Evolutionary conservation across 2,888 invertebrate genomes (phyloP), one percentile per base, ranked within the genome.

Genomic region (Sminthurides aquaticus): DNA sequence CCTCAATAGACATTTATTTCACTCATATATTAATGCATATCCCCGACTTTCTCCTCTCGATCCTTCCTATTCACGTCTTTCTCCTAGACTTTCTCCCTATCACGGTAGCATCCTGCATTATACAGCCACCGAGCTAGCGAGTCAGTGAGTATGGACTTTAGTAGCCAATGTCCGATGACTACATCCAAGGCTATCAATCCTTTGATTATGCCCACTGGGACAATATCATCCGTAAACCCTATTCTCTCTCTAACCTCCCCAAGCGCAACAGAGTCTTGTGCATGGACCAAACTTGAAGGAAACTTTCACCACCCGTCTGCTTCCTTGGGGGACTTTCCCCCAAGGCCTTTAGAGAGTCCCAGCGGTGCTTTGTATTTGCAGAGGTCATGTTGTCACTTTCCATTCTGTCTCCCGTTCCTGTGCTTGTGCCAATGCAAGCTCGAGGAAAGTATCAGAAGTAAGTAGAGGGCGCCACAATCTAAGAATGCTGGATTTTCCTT

Each of bases 1-100:
- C 55, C 18, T 56, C 64, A 34, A 15, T 15, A 15, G 43, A 34
- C 43, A 34, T 34, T 34, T 34, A 34, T 34, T 34, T 34, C 43
- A 5, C 43, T 34, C 43, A 15, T 34, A 34, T 34, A 34, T 34
- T 34, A 34, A 34, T 34, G 43, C 43, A 34, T 5, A 34, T n/a
- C n/a, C n/a, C n/a, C n/a, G n/a, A n/a, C n/a, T n/a, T n/a, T n/a
- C n/a, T n/a, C n/a, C n/a, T n/a, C n/a, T n/a, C n/a, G n/a, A n/a
- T n/a, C n/a, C n/a, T n/a, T n/a, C n/a, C n/a, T n/a, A n/a, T n/a
- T n/a, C n/a, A n/a, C n/a, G n/a, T n/a, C n/a, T n/a, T n/a, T n/a
- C n/a, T n/a, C n/a, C n/a, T n/a, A n/a, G n/a, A n/a, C n/a, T n/a
- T n/a, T n/a, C n/a, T n/a, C n/a, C n/a, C n/a, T n/a, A n/a, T n/a